Conservation (phyloP, 2,113 vertebrate genomes). For the Apodemus speciosus region DNA sequence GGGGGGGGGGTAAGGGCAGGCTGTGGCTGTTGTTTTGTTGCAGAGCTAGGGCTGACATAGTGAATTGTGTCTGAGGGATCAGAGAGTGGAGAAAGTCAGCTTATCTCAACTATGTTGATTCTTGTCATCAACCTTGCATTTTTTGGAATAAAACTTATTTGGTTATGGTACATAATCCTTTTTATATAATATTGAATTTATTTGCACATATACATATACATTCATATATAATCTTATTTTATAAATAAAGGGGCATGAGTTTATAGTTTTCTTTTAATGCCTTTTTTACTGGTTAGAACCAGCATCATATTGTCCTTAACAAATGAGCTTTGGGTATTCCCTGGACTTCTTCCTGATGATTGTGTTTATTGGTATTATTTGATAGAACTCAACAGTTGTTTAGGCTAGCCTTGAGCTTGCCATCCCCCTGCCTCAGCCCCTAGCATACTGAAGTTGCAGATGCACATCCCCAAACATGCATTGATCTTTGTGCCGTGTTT, state of each 20-base stretch:
- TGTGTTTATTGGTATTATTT: not conserved
- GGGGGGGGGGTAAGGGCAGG: too few species aligned
- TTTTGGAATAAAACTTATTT: not conserved
- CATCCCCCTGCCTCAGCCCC: not conserved
- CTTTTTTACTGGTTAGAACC: not conserved
- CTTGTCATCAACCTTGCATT: not conserved
- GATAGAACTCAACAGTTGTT: not conserved
- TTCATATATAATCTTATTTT: not conserved
- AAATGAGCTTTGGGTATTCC: not conserved
- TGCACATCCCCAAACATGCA: not conserved
- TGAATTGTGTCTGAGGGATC: not conserved
- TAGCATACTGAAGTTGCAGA: not conserved
- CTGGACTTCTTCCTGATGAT: not conserved
- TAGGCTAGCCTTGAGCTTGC: not conserved
- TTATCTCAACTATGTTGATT: not conserved
- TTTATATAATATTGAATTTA: not conserved
- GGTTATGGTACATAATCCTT: not conserved
- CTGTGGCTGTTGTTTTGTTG: not conserved
- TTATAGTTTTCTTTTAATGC: slow-evolving; percentile 21
- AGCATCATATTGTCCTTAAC: not conserved
- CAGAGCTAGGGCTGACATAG: not conserved
- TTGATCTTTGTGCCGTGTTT: not conserved
- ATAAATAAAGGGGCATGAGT: not conserved
- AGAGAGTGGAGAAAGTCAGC: not conserved
- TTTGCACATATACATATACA: not conserved